Evolutionary conservation across 2,113 vertebrate genomes (phyloP).

Genomic region (Phrynosoma blainvillii): DNA sequence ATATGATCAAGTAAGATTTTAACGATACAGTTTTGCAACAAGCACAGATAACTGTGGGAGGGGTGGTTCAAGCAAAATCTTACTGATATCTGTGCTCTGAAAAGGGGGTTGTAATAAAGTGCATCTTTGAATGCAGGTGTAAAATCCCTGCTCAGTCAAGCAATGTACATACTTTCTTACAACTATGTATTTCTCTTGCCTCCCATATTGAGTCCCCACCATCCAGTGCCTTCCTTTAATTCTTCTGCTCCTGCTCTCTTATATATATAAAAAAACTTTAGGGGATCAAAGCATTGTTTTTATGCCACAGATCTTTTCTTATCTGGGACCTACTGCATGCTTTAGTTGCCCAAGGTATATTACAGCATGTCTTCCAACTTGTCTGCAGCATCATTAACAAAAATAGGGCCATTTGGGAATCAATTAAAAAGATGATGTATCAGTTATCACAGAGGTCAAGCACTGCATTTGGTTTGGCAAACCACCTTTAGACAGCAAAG

Average conservation of each 20-base stretch:
- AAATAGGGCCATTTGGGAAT: not conserved
- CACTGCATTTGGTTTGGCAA: not conserved
- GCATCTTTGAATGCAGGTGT: not conserved
- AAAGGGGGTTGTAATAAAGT: not conserved
- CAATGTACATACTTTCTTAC: not conserved
- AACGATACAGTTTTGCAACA: conserved; percentile 3
- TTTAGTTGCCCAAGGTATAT: not conserved
- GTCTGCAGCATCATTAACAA: not conserved
- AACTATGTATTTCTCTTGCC: not conserved
- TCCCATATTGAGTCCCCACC: not conserved
- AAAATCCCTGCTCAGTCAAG: not conserved
- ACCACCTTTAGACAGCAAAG: not conserved
- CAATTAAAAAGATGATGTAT: not conserved
- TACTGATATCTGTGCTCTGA: not conserved
- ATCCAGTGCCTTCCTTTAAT: not conserved
- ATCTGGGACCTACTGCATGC: not conserved
- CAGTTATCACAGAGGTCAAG: not conserved
- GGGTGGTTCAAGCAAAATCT: not conserved
- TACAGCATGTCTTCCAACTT: not conserved
- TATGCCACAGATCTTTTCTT: not conserved
- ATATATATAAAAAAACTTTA: not conserved
- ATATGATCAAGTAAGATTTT: not conserved
- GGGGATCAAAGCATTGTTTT: not conserved
- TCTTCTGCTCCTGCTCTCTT: not conserved
- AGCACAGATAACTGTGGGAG: not conserved